These are phyloP conservation scores for Thysanoteuthis rhombus DNA, from an alignment of 2,888 invertebrate species.

Conservation along the genomic window DNA sequence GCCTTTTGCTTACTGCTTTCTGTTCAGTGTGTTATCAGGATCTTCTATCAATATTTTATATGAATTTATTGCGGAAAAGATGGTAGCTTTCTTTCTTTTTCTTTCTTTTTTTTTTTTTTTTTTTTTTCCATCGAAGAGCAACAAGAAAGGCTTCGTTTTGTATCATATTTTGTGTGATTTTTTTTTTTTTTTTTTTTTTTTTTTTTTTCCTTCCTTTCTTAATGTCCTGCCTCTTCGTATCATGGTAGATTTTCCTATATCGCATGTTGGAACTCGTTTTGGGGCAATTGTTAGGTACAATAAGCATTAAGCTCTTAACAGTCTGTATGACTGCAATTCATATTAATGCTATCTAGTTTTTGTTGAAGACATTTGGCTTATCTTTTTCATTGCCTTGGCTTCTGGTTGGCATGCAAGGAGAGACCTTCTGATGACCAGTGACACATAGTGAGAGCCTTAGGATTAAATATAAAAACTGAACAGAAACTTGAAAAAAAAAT, in stretches of 20 bases:
- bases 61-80: too few relatives aligned
- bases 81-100: neutral
- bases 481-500: neutral
- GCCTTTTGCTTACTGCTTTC: neutral
- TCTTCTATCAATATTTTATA: neutral
- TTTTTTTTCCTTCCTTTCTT: too few relatives aligned
- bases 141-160: neutral
- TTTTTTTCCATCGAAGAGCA: neutral
- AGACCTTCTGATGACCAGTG: neutral
- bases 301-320: neutral
- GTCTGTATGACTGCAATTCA: neutral
- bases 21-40: neutral
- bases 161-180: neutral
- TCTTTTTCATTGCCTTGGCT: neutral
- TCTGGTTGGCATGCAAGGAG: neutral
- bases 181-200: neutral
- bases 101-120: neutral
- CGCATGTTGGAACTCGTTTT: neutral
- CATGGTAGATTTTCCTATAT: neutral
- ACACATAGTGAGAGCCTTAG: too few relatives aligned
- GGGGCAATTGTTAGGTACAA: neutral
- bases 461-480: neutral
- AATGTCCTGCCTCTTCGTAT: neutral
- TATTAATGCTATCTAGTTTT: too few relatives aligned
- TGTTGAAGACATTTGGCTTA: too few relatives aligned